These are phyloP conservation scores for Galbula dea DNA, from an alignment of 2,113 vertebrate genomes.

Conservation along the genomic window DNA sequence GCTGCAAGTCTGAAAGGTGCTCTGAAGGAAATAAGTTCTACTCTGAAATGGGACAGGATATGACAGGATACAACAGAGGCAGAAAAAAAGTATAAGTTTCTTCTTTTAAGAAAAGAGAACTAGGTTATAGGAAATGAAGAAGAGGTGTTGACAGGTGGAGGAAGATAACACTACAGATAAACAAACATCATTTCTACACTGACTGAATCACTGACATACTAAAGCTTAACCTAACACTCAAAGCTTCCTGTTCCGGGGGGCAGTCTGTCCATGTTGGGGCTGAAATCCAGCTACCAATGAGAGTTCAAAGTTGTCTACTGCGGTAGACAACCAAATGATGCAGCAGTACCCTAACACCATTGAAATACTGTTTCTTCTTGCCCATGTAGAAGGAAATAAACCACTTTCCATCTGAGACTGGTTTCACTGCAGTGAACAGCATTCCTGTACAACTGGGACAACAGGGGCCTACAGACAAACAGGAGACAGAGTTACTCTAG, in stretches of 20 bases:
- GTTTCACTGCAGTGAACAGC: background rate
- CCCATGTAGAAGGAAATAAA: background rate
- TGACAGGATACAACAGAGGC: background rate
- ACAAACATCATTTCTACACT: background rate
- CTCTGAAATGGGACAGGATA: background rate
- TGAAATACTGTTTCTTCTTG: background rate
- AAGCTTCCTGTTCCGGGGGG: background rate
- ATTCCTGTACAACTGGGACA: background rate
- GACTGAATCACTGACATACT: background rate
- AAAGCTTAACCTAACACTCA: background rate
- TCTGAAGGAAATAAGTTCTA: background rate
- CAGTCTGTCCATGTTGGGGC: background rate
- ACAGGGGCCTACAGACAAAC: background rate
- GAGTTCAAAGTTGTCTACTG: background rate
- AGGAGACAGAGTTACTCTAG: background rate
- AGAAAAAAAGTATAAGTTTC: background rate
- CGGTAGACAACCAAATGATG: background rate
- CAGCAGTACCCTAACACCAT: background rate
- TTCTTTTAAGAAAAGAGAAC: background rate
- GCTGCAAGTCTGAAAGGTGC: background rate
- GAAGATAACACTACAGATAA: constrained; percentile 3
- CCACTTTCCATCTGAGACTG: background rate
- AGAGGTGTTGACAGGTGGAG: background rate
- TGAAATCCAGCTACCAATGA: background rate
- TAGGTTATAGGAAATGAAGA: background rate